Evolutionary conservation across 2,888 invertebrate species (phyloP).

Genomic region (Drosophila eohydei): DNA sequence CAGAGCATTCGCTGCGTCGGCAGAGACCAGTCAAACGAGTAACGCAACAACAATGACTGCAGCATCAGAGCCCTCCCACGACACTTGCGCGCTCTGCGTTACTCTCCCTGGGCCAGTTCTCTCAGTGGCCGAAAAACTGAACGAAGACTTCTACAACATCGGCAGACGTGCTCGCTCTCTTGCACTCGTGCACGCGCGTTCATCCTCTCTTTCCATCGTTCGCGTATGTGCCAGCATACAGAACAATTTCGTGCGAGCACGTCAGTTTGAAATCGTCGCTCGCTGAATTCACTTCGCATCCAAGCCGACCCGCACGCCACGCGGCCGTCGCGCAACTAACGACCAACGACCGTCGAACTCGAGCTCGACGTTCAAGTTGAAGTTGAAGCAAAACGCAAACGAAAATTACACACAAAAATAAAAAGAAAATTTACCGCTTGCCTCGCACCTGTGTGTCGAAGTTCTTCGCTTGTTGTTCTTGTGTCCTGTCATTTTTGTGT

Average conservation of each 20-base stretch:
- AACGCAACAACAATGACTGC: conserved; percentile 52
- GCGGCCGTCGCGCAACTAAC: conserved; percentile 65
- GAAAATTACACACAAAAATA: conserved; percentile 35
- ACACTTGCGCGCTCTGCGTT: conserved; percentile 68
- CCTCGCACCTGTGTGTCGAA: conserved; percentile 36
- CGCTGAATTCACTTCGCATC: conserved; percentile 71
- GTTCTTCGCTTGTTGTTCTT: conserved; percentile 36
- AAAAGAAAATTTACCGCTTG: conserved; percentile 46
- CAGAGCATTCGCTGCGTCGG: conserved; percentile 39
- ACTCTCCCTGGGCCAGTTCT: conserved; percentile 14
- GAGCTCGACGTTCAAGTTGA: conserved; percentile 40
- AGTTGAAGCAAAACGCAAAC: conserved; percentile 35
- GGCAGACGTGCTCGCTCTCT: conserved; percentile 11
- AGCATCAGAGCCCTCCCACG: conserved; percentile 63
- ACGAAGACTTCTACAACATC: conserved; percentile 31
- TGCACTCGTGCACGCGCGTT: conserved; percentile 6
- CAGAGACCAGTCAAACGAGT: conserved; percentile 54
- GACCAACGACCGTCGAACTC: conserved; percentile 59
- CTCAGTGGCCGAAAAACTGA: conserved; percentile 39
- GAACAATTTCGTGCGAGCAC: conserved; percentile 33
- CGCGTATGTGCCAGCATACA: conserved; percentile 33
- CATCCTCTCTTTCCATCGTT: conserved; percentile 10
- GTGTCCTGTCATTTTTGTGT: conserved; percentile 35
- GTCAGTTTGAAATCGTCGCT: conserved; percentile 81
- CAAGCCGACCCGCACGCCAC: conserved; percentile 54